Evolutionary conservation across 35 echinoderm and acorn worm genomes (phyloP).

Genomic region (Acanthaster planci): DNA sequence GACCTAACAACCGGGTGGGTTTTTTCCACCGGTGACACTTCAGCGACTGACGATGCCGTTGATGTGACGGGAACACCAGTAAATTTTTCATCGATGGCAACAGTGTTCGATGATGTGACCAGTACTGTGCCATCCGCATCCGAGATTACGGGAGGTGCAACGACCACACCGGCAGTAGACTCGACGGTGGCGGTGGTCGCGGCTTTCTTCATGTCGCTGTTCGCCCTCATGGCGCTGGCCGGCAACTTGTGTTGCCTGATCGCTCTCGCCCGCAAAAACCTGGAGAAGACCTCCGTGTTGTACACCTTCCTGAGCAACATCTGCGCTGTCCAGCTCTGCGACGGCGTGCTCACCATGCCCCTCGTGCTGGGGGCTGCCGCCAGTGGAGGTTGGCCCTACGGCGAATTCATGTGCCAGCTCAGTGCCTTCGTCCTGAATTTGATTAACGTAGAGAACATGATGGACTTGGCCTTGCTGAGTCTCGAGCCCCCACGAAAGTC

Average conservation of each 20-base stretch:
- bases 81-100: neutral
- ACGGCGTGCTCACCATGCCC: slow-evolving; percentile 8
- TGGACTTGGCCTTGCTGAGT: neutral
- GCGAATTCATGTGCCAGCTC: slow-evolving; percentile 20
- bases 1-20: too few relatives aligned
- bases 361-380: slow-evolving; percentile 14
- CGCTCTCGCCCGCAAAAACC: slow-evolving; percentile 15
- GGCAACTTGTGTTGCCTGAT: slow-evolving; percentile 18
- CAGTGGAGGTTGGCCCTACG: slow-evolving; percentile 6
- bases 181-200: neutral
- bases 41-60: neutral
- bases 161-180: neutral
- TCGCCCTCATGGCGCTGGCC: slow-evolving; percentile 1
- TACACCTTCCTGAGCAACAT: slow-evolving; percentile 34
- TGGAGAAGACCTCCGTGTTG: slow-evolving; percentile 7
- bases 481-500: neutral
- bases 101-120: neutral
- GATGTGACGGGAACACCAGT: neutral
- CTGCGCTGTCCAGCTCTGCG: slow-evolving; percentile 18
- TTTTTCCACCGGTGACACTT: neutral
- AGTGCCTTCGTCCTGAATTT: slow-evolving; percentile 38
- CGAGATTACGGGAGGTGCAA: neutral
- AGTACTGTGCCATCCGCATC: neutral
- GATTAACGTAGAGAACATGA: slow-evolving; percentile 1
- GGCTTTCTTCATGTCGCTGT: slow-evolving; percentile 11